Percentiles rank a stretch among this genome's conserved stretches.
phyloP scores from a whole-genome alignment of 2,888 invertebrate species.

The Oscheius onirici region DNA sequence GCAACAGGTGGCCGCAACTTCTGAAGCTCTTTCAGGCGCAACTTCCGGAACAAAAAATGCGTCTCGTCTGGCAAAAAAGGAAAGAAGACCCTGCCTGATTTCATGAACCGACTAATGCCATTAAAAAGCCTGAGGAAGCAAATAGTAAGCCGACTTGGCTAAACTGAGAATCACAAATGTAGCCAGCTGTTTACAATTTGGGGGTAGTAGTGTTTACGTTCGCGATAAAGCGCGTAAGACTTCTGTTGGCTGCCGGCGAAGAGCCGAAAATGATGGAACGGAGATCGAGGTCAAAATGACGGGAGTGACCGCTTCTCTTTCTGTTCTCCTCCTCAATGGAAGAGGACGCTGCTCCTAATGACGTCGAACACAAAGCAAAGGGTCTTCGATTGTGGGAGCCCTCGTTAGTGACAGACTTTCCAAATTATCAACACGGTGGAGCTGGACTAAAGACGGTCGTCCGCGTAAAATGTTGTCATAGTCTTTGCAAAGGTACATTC shows the following conservation, averaged over 20 bases:
- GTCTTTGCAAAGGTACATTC: not conserved
- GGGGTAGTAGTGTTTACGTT: not conserved
- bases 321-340: not conserved
- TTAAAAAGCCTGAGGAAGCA: too few relatives aligned
- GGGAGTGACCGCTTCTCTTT: not conserved
- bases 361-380: slow-evolving; percentile 31
- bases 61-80: too few relatives aligned
- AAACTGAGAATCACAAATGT: too few relatives aligned
- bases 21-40: slow-evolving; percentile 20
- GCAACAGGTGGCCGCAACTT: slow-evolving; percentile 27
- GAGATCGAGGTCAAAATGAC: not conserved
- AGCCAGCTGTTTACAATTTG: slow-evolving; percentile 13
- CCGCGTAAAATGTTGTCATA: too few relatives aligned
- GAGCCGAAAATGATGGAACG: not conserved
- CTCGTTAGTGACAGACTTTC: slow-evolving; percentile 30
- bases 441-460: not conserved
- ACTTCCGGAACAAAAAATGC: slow-evolving; percentile 19
- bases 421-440: slow-evolving; percentile 14
- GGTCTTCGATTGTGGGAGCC: slow-evolving; percentile 23
- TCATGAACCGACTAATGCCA: too few relatives aligned
- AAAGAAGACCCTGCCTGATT: too few relatives aligned
- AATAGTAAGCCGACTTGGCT: too few relatives aligned
- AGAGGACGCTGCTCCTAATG: slow-evolving; percentile 19
- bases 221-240: not conserved
- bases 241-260: not conserved